Conservation (phyloP, 2,888 invertebrate species). For the Ypsolopha scabrella region DNA sequence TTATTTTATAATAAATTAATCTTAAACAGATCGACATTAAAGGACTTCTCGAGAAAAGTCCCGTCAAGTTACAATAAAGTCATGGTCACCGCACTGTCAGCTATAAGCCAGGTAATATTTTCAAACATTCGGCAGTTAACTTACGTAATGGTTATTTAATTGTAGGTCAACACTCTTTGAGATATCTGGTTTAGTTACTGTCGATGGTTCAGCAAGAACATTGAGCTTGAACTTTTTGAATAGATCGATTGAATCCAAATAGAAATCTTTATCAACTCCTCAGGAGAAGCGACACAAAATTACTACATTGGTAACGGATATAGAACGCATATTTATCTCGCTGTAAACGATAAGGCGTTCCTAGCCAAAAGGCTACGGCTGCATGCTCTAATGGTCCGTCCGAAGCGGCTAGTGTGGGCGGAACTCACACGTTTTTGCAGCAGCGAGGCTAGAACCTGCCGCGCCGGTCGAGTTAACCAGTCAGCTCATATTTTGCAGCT, state of each 20-base stretch:
- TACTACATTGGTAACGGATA: neutral
- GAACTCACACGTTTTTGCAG: conserved; percentile 39
- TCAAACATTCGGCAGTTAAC: conserved; percentile 25
- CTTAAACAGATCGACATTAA: neutral
- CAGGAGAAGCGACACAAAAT: neutral
- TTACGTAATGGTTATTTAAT: conserved; percentile 46
- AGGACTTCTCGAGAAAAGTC: neutral
- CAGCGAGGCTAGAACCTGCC: conserved; percentile 27
- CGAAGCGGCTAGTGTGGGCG: conserved; percentile 2
- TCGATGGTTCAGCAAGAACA: conserved; percentile 1
- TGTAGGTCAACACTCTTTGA: conserved; percentile 40
- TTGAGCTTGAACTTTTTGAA: too few species aligned
- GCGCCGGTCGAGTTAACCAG: conserved; percentile 40
- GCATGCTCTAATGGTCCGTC: neutral
- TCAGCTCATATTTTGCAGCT: conserved; percentile 56
- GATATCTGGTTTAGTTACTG: conserved; percentile 15
- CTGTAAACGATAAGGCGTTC: neutral
- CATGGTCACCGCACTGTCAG: conserved; percentile 16
- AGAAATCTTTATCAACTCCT: neutral
- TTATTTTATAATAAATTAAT: neutral
- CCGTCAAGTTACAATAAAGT: conserved; percentile 8
- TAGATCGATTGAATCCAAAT: too few species aligned
- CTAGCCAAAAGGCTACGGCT: neutral
- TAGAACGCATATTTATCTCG: too few species aligned
- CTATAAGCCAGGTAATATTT: conserved; percentile 23